Evolutionary conservation across 2,888 invertebrate genomes (phyloP), one percentile per base, ranked within the genome.

Genomic region (Idaea dimidiata): DNA sequence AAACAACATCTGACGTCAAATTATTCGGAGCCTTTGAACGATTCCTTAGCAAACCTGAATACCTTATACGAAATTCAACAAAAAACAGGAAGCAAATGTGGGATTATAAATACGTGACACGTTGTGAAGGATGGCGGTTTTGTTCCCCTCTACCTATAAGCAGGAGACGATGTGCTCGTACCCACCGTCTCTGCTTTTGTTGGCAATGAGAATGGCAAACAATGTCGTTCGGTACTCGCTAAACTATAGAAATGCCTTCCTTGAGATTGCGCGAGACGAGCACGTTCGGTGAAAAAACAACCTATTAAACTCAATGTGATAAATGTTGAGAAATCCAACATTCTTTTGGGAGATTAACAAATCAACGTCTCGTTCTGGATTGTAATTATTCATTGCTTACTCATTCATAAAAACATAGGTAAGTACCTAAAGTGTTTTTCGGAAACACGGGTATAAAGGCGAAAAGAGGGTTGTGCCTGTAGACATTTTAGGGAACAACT

Each of bases 41-140:
- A 78, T 75, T 78, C 76, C 77, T 79, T 82, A 77, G 79, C 80
- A 82, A 81, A 80, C 76, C 79, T 79, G 79, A 82, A 86, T 82
- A 81, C 81, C 80, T 82, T 83, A 82, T 82, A 83, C 81, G 82
- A 84, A 80, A 81, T 82, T 78, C 79, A 84, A 89, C 87, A 91
- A 90, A 89, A 88, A 87, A 82, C 89, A 88, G 91, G 91, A 90
- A 89, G 84, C 81, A 81, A 81, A 81, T 82, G 84, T 82, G 84
- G 83, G 88, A 89, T 89, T 89, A 89, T 87, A 88, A 88, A 89
- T 88, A 89, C 88, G 86, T 87, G 88, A 84, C 80, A 83, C 79
- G 84, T 82, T 82, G 82, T 82, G 81, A 80, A 84, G 86, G 89
- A 88, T 89, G 89, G 87, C 87, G 89, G 89, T 84, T 89, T 84